Evolutionary conservation across 2,797 vertebrate species (phyloP), one percentile per base, ranked within the genome.

Genomic region (Enteromius unitaeniatus): DNA sequence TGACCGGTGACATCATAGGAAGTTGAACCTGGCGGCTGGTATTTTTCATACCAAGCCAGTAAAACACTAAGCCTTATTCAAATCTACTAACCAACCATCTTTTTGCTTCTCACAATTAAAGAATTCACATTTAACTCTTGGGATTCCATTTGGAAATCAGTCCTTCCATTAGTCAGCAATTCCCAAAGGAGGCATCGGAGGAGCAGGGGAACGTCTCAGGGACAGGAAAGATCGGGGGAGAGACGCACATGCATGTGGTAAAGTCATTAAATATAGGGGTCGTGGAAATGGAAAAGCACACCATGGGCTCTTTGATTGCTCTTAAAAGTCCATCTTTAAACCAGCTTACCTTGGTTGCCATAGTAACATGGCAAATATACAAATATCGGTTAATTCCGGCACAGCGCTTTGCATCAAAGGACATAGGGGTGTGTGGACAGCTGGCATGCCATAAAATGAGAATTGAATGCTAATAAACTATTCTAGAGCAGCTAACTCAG

Each of bases 201-300:
- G 74, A 75, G 34, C 23, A 31, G 23, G 23, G 58, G 58, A 53
- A 6, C 1, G 14, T 8, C 19, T 21, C 17, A 23, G n/a, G 80
- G n/a, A 74, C 34, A 42, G 62, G 55, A 69, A 45, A 65, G 37
- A 53, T 37, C 13, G 11, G 60, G 79, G 4, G 80, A 14, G 47
- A 47, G 53, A 47, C 14, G 0, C 28, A 53, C 28, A 74, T 42
- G 40, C 40, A 70, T 88, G 82, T 90, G 88, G 86, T 81, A 82
- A 88, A 81, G 45, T 76, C 88, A 82, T 89, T 86, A 90, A 62
- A 65, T 47, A 26, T 84, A 34, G 49, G 81, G 34, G 81, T 80
- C n/a, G 45, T 23, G 74, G 60, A 85, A 78, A 75, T 74, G 80
- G 75, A 78, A 81, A 82, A 86, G 79, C 64, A 85, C 80, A 81